Evolutionary conservation across 2,888 invertebrate genomes (phyloP), one percentile per base, ranked within the genome.

Genomic region (Ectemnius continuus): DNA sequence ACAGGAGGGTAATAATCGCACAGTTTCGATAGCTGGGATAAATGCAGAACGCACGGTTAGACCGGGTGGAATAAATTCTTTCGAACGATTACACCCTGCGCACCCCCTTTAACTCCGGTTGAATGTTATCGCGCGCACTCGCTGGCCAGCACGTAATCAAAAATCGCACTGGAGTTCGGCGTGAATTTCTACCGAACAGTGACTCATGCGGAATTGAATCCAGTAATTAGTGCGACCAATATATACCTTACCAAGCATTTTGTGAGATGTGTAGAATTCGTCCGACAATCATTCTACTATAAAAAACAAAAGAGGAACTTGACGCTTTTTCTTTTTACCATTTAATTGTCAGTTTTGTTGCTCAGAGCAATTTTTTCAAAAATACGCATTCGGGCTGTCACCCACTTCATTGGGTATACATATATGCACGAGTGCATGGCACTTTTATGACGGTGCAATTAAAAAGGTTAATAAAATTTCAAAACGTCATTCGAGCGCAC

Each of bases 1-100:
- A 82, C 76, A 73, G 80, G 64, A 57, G 80, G 66, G 59, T 61
- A 81, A 85, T 84, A 78, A 85, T 84, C 80, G 76, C 61, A 57
- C 63, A 11, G 70, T 62, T 70, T 61, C 77, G 77, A 83, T 76
- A 74, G 73, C 59, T 64, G 72, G 73, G 73, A 79, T 79, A 76
- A 82, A 81, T 70, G 83, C 72, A 48, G 60, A 36, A 66, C 71
- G 75, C 73, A 26, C 78, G 67, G 48, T 64, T 68, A 59, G 58
- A 60, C 74, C 8, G 63, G 75, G 57, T 64, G 64, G 79, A 79
- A 84, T 77, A 83, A 82, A 83, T 85, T 75, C 79, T 78, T 85
- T 79, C 80, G 65, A 72, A 79, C 82, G 79, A 83, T 83, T 83
- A 78, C 79, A 81, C 79, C 36, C 74, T 68, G 76, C 69, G 71